Conservation (phyloP, 2,113 vertebrate genomes). For the Scomber colias region DNA sequence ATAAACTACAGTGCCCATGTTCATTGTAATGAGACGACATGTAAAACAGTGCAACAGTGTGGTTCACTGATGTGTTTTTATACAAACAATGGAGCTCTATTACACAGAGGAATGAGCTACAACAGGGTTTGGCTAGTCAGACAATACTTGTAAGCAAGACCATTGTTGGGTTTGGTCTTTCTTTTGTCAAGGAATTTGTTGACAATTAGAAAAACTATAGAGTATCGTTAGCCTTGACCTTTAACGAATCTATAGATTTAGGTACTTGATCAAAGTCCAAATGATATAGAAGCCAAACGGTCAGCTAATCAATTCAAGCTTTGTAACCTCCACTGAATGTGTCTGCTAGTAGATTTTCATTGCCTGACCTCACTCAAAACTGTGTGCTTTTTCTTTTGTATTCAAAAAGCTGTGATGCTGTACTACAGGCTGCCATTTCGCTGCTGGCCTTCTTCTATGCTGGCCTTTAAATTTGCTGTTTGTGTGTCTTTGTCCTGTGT, state of each 20-base stretch:
- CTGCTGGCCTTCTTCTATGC: slow-evolving; percentile 39
- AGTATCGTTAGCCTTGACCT: neutral
- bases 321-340: slow-evolving; percentile 36
- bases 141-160: neutral
- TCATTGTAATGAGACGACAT: neutral
- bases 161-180: neutral
- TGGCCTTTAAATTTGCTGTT: slow-evolving; percentile 71
- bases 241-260: neutral
- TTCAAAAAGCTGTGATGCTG: slow-evolving; percentile 63
- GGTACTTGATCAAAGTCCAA: neutral
- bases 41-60: slow-evolving; percentile 9
- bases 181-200: too few relatives aligned
- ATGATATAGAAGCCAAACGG: neutral
- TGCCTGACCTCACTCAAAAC: slow-evolving; percentile 66
- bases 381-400: slow-evolving; percentile 56
- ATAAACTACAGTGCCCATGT: neutral
- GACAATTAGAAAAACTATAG: neutral
- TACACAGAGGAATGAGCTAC: neutral
- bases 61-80: neutral
- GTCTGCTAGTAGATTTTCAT: slow-evolving; percentile 50
- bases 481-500: slow-evolving; percentile 77
- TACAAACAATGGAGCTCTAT: neutral
- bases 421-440: slow-evolving; percentile 63
- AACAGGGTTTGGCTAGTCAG: neutral
- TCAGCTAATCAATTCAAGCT: slow-evolving; percentile 26